Base-by-base conservation (phyloP, 1,140 invertebrate species). In the Acromyrmex charruanus region DNA sequence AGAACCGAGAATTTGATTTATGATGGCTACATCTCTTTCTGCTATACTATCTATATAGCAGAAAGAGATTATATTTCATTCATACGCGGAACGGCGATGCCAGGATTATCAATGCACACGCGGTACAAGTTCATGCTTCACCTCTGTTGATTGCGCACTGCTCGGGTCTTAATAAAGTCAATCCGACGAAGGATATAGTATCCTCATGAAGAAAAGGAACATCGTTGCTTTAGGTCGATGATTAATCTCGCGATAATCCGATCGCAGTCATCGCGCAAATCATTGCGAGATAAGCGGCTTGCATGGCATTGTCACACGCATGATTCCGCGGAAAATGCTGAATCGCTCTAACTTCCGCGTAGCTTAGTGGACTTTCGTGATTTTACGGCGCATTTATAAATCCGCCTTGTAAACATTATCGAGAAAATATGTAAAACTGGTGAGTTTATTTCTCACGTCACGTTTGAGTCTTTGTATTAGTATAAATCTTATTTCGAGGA, bases 211-310 rank as follows among this genome's bases (percentile, higher is more conserved):
- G 58, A 39, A 84, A 61, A 74, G 53, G 35, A 72, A 39, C 35
- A 28, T 16, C 53, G 12, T 35, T 21, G 39, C 58, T 74, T 61
- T 44, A n/a, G 69, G 12, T 61, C 69, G 69, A 72, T 84, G 80
- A 84, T 75, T 84, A 75, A 84, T 84, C 69, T 75, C 55, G n/a
- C 55, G 80, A 82, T 82, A 82, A 82, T 82, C 68, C 68, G 39
- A 61, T 59, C 55, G 53, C 55, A 74, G 69, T 84, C 80, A 84
- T 61, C 69, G 80, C 55, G 39, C 80, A 61, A 74, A 84, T 84
- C 80, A 84, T 84, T 18, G 55, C 55, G 80, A 74, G 69, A 75
- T 84, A 84, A 84, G 69, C 69, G 68, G 69, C 68, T 84, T 74
- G 69, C 80, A 21, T 10, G 71, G 71, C 21, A 84, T 72, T 75